phyloP scores from a whole-genome alignment of 1,140 invertebrate species.

The Aphidius gifuensis region DNA sequence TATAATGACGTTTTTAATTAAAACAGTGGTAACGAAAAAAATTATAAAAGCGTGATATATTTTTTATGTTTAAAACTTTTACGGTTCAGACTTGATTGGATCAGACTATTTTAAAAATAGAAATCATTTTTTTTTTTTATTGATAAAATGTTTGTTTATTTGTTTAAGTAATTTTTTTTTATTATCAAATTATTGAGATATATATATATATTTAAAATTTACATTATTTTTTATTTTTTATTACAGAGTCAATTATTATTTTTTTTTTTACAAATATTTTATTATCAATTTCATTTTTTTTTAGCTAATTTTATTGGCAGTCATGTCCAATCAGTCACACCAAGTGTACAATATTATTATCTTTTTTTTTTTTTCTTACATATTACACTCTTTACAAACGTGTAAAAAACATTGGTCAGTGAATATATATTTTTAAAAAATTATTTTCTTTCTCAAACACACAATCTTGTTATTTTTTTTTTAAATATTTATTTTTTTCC shows the following conservation, averaged over 20 bases:
- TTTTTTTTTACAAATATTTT: conserved; percentile 12
- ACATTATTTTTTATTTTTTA: conserved; percentile 12
- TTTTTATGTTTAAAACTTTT: neutral
- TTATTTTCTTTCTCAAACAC: neutral
- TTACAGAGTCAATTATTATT: conserved; percentile 8
- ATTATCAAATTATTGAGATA: conserved; percentile 1
- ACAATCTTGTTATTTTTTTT: neutral
- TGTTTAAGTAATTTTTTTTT: conserved; percentile 17
- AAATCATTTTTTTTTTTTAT: neutral
- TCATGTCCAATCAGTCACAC: conserved; percentile 39
- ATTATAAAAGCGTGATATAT: neutral
- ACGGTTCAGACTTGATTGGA: conserved; percentile 23
- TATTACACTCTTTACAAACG: conserved; percentile 24
- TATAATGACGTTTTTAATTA: too few relatives aligned
- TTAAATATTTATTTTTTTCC: conserved; percentile 29
- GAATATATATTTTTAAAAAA: conserved; percentile 26
- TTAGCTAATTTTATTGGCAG: conserved; percentile 32
- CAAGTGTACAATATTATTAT: conserved; percentile 24
- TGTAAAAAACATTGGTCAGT: conserved; percentile 38
- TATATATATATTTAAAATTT: conserved; percentile 7
- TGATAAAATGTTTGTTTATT: conserved; percentile 9
- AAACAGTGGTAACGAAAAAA: neutral
- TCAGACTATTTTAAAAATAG: conserved; percentile 12
- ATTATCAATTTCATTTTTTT: conserved; percentile 12
- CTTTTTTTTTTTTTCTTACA: conserved; percentile 17